phyloP scores from a whole-genome alignment of 1,140 invertebrate species.

The Campoletis sonorensis region DNA sequence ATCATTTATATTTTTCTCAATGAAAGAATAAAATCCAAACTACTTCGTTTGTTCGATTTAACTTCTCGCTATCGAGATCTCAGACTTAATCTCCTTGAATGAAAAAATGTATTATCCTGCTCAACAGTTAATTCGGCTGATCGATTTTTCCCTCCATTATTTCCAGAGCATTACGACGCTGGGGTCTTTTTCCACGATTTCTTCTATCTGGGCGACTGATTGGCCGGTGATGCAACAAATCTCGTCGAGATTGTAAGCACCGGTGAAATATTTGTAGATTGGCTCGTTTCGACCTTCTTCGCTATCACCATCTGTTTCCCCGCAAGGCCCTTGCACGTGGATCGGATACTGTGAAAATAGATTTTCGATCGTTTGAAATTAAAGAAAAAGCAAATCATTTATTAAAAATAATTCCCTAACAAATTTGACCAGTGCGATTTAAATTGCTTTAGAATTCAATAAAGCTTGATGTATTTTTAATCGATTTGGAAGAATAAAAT shows the following conservation, averaged over 20 bases:
- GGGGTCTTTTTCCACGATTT: constrained; percentile 90
- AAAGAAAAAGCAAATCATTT: neutral
- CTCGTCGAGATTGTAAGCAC: constrained; percentile 89
- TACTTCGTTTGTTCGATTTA: too few species aligned
- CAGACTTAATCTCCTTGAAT: neutral
- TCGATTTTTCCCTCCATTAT: constrained; percentile 71
- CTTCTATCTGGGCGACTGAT: constrained; percentile 87
- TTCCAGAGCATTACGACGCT: constrained; percentile 91
- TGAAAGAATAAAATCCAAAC: too few species aligned
- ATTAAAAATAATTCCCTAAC: too few species aligned
- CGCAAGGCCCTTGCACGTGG: constrained; percentile 64
- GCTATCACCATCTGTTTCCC: constrained; percentile 54
- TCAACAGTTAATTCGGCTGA: neutral
- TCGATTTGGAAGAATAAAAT: constrained; percentile 13
- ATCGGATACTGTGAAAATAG: constrained; percentile 75
- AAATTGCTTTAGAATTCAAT: too few species aligned
- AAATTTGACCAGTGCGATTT: too few species aligned
- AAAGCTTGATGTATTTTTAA: neutral
- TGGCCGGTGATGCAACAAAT: constrained; percentile 93
- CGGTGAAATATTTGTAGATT: constrained; percentile 84
- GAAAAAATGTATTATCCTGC: constrained; percentile 10
- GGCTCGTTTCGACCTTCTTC: constrained; percentile 66
- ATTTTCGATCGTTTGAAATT: constrained; percentile 1
- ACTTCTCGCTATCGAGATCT: too few species aligned
- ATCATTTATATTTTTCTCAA: too few species aligned